phyloP scores from a whole-genome alignment of 2,797 vertebrate species.

The Lagothrix lagotricha region DNA sequence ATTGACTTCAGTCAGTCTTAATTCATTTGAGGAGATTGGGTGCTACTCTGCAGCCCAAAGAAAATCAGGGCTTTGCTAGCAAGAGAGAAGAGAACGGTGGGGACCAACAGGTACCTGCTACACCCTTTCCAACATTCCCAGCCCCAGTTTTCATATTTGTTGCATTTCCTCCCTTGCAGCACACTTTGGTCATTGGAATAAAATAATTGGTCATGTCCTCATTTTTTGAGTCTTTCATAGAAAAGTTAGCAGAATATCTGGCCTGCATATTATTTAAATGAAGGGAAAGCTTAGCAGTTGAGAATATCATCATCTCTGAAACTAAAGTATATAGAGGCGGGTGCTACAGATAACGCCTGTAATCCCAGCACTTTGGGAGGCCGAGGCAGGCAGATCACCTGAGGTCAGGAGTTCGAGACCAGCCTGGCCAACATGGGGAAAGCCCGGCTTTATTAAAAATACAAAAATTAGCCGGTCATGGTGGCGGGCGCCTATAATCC shows the following conservation, averaged over 20 bases:
- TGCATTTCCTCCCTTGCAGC: background rate
- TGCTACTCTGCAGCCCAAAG: background rate
- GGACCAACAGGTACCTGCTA: background rate
- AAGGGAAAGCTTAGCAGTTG: background rate
- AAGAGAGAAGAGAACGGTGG: background rate
- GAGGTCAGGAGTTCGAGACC: background rate
- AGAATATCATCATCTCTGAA: background rate
- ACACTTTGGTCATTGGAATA: background rate
- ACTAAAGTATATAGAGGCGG: background rate
- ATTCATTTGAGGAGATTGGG: background rate
- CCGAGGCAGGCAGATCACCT: background rate
- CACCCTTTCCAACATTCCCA: background rate
- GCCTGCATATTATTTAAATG: background rate
- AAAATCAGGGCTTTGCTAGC: background rate
- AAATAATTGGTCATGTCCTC: background rate
- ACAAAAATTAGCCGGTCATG: background rate
- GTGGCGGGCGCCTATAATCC: background rate
- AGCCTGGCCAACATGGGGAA: background rate
- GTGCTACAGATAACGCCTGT: background rate
- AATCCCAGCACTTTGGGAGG: background rate
- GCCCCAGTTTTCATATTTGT: background rate
- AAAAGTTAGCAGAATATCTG: background rate
- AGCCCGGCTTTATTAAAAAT: background rate
- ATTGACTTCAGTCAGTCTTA: background rate
- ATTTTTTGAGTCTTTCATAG: background rate